Conservation (phyloP, 1,140 invertebrate species). For the Oryzaephilus surinamensis region DNA sequence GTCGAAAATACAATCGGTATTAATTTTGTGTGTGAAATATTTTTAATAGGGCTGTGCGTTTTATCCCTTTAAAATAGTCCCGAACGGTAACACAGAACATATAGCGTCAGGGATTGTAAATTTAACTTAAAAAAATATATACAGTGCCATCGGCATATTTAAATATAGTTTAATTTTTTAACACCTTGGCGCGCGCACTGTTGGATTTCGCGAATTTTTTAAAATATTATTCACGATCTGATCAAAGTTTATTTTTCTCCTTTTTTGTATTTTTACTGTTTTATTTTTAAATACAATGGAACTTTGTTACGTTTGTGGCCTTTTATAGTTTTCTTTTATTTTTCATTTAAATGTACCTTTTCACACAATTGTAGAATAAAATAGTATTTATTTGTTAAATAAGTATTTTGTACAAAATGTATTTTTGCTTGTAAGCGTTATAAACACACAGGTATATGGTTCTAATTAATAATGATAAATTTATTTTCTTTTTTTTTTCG, state of each 20-base stretch:
- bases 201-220: slow-evolving; percentile 6
- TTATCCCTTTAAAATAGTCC: neutral
- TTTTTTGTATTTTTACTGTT: no score
- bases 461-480: slow-evolving; percentile 13
- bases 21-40: slow-evolving; percentile 5
- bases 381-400: slow-evolving; percentile 20
- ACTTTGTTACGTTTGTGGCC: slow-evolving; percentile 5
- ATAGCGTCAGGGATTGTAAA: no score
- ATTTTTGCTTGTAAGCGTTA: slow-evolving; percentile 10
- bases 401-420: slow-evolving; percentile 1
- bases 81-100: neutral
- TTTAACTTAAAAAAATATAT: no score
- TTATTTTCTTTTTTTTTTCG: slow-evolving; percentile 10
- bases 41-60: slow-evolving; percentile 16
- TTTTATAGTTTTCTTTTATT: no score
- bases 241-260: slow-evolving; percentile 13
- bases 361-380: no score
- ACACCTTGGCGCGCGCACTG: slow-evolving; percentile 7
- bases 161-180: slow-evolving; percentile 10
- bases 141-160: no score
- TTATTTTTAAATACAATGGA: slow-evolving; percentile 6
- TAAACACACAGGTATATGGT: slow-evolving; percentile 17
- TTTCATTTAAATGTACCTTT: slow-evolving; percentile 14
- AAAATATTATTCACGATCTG: slow-evolving; percentile 3
- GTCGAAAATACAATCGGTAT: slow-evolving; percentile 6